Conservation (phyloP, 1,140 invertebrate species). For the Coptotermes formosanus region DNA sequence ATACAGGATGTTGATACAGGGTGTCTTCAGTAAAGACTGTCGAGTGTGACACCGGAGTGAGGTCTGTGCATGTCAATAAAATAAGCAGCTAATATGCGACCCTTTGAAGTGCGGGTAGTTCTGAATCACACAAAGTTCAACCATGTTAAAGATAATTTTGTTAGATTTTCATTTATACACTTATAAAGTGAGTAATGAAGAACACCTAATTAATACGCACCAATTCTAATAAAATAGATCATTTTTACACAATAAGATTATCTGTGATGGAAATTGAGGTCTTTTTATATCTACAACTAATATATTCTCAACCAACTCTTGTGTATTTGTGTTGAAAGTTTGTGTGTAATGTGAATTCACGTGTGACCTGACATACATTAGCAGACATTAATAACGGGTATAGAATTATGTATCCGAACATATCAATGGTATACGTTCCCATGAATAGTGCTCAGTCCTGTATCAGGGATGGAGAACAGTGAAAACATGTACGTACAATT, state of each 20-base stretch:
- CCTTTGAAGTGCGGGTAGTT: too few species aligned
- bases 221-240: conserved; percentile 17
- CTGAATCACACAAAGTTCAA: not conserved
- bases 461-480: not conserved
- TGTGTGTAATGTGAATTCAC: not conserved
- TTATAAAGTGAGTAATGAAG: not conserved
- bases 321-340: conserved; percentile 12
- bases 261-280: not conserved
- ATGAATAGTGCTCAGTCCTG: not conserved
- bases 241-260: conserved; percentile 15
- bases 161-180: conserved; percentile 13
- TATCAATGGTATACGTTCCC: not conserved
- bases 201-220: not conserved
- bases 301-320: conserved; percentile 14
- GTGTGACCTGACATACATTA: not conserved
- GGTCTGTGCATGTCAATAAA: too few species aligned
- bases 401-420: not conserved
- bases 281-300: not conserved
- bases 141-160: not conserved
- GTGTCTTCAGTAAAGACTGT: too few species aligned
- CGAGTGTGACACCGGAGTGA: too few species aligned
- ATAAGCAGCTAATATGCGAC: too few species aligned
- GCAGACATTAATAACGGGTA: not conserved
- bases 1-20: too few species aligned
- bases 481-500: not conserved